These are phyloP conservation scores for Alouatta palliata DNA, from an alignment of 2,113 vertebrate species.

Conservation along the genomic window DNA sequence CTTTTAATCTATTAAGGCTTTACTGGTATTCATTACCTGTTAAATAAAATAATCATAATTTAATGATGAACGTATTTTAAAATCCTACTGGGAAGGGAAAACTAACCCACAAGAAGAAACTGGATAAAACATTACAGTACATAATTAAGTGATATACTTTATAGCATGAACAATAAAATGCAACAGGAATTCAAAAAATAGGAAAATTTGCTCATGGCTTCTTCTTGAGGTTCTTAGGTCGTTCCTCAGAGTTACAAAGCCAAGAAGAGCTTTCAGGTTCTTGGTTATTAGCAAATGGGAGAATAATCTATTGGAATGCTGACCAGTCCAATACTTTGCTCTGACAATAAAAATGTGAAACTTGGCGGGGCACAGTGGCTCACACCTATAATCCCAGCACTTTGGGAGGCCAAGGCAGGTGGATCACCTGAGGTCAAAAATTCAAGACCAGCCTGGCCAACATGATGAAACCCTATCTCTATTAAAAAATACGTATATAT, in stretches of 20 bases:
- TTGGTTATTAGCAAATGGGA: not conserved
- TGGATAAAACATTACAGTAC: not conserved
- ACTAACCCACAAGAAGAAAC: not conserved
- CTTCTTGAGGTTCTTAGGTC: not conserved
- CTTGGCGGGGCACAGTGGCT: not conserved
- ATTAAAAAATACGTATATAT: too few relatives aligned
- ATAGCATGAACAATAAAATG: not conserved
- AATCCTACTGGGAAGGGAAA: not conserved
- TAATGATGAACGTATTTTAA: not conserved
- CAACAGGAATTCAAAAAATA: not conserved
- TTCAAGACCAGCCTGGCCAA: too few relatives aligned
- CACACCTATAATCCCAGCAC: too few relatives aligned
- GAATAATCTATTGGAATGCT: not conserved
- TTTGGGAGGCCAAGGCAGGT: too few relatives aligned
- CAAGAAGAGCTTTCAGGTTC: not conserved
- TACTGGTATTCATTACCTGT: not conserved
- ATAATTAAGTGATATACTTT: not conserved
- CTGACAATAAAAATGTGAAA: not conserved
- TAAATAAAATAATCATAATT: not conserved
- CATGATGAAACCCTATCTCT: too few relatives aligned
- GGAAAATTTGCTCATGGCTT: not conserved
- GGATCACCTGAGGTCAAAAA: too few relatives aligned
- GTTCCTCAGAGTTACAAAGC: not conserved
- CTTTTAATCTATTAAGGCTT: not conserved
- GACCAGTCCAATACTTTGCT: not conserved